Conservation (phyloP, 2,113 vertebrate genomes). For the Hyla sarda region DNA sequence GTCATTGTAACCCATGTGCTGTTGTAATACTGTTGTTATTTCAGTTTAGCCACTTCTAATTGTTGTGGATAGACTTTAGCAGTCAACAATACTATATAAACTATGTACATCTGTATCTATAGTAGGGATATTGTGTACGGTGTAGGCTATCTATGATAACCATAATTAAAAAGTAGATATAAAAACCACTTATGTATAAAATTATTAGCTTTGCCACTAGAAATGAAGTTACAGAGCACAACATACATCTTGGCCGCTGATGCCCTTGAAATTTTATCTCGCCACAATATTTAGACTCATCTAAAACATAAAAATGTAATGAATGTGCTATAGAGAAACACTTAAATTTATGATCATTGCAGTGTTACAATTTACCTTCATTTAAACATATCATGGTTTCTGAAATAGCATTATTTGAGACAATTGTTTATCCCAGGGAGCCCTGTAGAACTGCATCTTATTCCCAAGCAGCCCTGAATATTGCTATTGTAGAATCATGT, state of each 20-base stretch:
- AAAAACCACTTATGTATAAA: not conserved
- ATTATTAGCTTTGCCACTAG: not conserved
- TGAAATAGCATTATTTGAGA: constrained; percentile 33
- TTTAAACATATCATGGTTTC: not conserved
- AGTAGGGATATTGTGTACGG: not conserved
- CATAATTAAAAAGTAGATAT: not conserved
- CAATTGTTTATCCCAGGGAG: constrained; percentile 23
- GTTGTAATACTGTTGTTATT: not conserved
- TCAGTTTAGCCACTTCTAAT: not conserved
- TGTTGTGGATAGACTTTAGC: too few species aligned
- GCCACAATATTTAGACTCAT: not conserved
- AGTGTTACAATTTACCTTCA: constrained; percentile 30
- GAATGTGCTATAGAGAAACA: not conserved
- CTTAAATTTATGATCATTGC: not conserved
- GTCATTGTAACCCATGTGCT: too few species aligned
- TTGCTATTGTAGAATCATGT: constrained; percentile 23
- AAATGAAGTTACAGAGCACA: not conserved
- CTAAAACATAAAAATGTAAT: constrained; percentile 4
- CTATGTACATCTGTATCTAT: not conserved
- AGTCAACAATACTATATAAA: not conserved
- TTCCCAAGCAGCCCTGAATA: constrained; percentile 2
- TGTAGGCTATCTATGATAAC: not conserved
- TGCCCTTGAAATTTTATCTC: not conserved
- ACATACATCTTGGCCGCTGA: not conserved
- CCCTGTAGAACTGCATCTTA: not conserved